Percentiles rank a stretch among this genome's conserved stretches.
Evolutionary conservation across 2,888 invertebrate genomes (phyloP).

Genomic region (Poecilobothrus nobilitatus): DNA sequence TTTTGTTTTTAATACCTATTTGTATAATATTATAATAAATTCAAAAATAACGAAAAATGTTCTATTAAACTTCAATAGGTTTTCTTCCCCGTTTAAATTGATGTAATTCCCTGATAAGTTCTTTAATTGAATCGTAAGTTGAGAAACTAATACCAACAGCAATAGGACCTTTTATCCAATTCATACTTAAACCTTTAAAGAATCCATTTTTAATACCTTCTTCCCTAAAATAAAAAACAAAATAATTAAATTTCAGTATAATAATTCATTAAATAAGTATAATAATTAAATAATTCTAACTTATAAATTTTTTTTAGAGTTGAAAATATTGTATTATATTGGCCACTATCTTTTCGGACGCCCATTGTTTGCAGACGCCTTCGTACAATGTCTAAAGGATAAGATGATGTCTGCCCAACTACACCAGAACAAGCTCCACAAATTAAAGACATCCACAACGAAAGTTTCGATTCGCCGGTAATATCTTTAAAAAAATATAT

Average conservation of each 20-base stretch:
- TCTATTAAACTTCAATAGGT: slow-evolving; percentile 8
- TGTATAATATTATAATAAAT: not conserved
- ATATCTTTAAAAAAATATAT: slow-evolving; percentile 35
- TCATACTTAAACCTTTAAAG: slow-evolving; percentile 99
- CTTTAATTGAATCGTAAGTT: slow-evolving; percentile 75
- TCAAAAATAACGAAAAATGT: not conserved
- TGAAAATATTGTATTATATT: slow-evolving; percentile 55
- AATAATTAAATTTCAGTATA: not conserved
- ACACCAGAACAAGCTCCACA: slow-evolving; percentile 90
- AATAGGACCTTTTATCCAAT: slow-evolving; percentile 92
- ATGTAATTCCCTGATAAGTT: slow-evolving; percentile 48
- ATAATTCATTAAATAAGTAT: not conserved
- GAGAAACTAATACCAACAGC: slow-evolving; percentile 94
- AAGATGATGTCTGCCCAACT: slow-evolving; percentile 89
- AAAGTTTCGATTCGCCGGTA: slow-evolving; percentile 44
- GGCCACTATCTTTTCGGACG: slow-evolving; percentile 44
- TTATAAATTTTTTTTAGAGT: slow-evolving; percentile 63
- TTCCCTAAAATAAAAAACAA: slow-evolving; percentile 50
- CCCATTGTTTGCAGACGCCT: slow-evolving; percentile 54
- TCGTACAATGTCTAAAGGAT: slow-evolving; percentile 87
- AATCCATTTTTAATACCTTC: slow-evolving; percentile 86
- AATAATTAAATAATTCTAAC: slow-evolving; percentile 43
- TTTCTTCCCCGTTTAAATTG: slow-evolving; percentile 37
- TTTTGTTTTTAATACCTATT: not conserved
- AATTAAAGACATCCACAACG: slow-evolving; percentile 57